Evolutionary conservation across 1,140 invertebrate species (phyloP), one percentile per base, ranked within the genome.

Genomic region (Drosophila nigromelanica): DNA sequence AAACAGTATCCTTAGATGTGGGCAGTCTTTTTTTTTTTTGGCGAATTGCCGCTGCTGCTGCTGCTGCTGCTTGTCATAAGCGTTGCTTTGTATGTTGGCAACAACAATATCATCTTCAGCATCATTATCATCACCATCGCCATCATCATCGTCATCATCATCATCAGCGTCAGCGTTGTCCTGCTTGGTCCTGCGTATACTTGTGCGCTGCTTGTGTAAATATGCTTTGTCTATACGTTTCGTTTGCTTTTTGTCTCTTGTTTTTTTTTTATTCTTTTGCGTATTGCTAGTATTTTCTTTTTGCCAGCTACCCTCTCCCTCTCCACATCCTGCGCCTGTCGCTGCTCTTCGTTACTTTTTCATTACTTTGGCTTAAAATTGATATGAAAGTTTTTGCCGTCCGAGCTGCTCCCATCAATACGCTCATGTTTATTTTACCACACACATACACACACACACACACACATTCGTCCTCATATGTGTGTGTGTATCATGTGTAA

Each of bases 281-380:
- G 27, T 6, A 5, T 5, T 27, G 27, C 27, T 11, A 37, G 51
- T 67, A 52, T 70, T 71, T 58, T 42, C 37, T 67, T 59, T 60
- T 40, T 43, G 15, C 61, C 62, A 69, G 40, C 56, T 51, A 55
- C 63, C 21, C 61, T 6, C 27, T 6, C 5, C 5, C 27, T 1
- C 27, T 6, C 27, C 27, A 1, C 27, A 0, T 6, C 27, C 5
- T 6, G 27, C 5, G 27, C 27, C 27, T 75, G 61, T 75, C 64
- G 71, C 52, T 80, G 80, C 18, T 47, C 12, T 15, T 58, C 54
- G 54, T 78, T 89, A 83, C 83, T 89, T 87, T 87, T 87, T 87
- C 83, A 87, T 87, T 87, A 87, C 82, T 87, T 89, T 87, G 82
- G 83, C 83, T 89, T 89, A 83, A 87, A 87, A 87, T 87, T 87